These are phyloP conservation scores for Meandrina meandrites DNA, from an alignment of 92 coral and sea anemone genomes.

Conservation along the genomic window DNA sequence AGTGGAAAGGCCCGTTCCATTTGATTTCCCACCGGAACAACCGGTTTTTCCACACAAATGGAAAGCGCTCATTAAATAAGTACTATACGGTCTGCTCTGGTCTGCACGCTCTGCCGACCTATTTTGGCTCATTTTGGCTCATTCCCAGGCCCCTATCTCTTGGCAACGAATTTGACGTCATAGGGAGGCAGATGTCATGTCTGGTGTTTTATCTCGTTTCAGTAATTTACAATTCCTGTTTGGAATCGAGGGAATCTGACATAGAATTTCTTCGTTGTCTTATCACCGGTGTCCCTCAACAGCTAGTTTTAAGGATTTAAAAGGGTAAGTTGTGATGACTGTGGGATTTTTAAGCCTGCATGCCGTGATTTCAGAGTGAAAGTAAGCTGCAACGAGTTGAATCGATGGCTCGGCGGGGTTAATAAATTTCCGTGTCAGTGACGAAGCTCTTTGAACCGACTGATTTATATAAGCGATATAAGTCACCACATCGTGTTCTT, in stretches of 20 bases:
- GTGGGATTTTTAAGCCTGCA: neutral
- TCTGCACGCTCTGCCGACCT: neutral
- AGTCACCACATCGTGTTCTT: neutral
- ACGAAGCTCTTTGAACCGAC: neutral
- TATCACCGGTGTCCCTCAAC: neutral
- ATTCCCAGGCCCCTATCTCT: neutral
- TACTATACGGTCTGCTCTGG: too few relatives aligned
- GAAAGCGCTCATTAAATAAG: too few relatives aligned
- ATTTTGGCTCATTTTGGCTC: neutral
- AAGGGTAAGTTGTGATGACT: neutral
- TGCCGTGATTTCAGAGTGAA: neutral
- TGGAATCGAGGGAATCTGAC: neutral
- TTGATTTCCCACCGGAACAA: too few relatives aligned
- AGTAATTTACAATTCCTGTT: neutral
- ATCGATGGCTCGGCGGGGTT: neutral
- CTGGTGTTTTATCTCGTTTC: neutral
- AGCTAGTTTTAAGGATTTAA: neutral
- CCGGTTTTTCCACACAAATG: too few relatives aligned
- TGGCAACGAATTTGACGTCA: slow-evolving; percentile 21
- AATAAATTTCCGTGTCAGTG: neutral
- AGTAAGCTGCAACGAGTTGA: neutral
- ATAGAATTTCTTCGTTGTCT: neutral
- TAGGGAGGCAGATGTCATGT: neutral
- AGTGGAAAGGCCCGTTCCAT: too few relatives aligned
- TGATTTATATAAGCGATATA: neutral